Percentiles rank a stretch among this genome's conserved stretches.
Conservation (phyloP, 2,888 invertebrate species). For the Diachrysia chrysitis region DNA sequence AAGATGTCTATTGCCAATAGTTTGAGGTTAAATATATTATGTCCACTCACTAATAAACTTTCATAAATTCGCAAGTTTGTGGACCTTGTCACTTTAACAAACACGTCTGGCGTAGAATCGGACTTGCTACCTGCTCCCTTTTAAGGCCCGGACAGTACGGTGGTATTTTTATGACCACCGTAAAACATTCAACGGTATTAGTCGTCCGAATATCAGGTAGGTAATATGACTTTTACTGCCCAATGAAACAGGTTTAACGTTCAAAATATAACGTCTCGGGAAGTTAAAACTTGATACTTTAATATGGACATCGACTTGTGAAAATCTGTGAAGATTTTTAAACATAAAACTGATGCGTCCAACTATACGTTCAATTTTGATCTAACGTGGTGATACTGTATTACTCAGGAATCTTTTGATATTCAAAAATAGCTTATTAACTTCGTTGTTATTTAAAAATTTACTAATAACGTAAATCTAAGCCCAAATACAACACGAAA, state of each 20-base stretch:
- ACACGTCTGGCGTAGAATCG: constrained; percentile 30
- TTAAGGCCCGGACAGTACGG: constrained; percentile 25
- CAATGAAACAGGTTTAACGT: constrained; percentile 31
- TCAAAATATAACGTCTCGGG: constrained; percentile 19
- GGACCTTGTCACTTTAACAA: constrained; percentile 20
- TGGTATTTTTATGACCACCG: constrained; percentile 45
- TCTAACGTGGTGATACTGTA: neutral
- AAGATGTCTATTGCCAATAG: no score
- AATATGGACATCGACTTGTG: neutral
- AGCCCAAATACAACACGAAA: neutral
- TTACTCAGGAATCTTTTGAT: no score
- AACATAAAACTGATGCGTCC: neutral
- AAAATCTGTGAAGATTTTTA: neutral
- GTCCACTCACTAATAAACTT: neutral
- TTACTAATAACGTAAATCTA: no score
- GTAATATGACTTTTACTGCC: constrained; percentile 44
- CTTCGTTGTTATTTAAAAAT: no score
- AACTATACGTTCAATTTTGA: neutral
- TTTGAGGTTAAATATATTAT: no score
- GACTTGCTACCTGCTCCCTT: constrained; percentile 45
- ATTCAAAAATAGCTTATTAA: neutral
- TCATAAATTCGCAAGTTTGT: neutral
- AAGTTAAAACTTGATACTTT: neutral
- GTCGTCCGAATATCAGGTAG: constrained; percentile 40
- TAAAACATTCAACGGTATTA: constrained; percentile 54